Conservation (phyloP, 2,888 invertebrate genomes). For the Caenorhabditis sp. region DNA sequence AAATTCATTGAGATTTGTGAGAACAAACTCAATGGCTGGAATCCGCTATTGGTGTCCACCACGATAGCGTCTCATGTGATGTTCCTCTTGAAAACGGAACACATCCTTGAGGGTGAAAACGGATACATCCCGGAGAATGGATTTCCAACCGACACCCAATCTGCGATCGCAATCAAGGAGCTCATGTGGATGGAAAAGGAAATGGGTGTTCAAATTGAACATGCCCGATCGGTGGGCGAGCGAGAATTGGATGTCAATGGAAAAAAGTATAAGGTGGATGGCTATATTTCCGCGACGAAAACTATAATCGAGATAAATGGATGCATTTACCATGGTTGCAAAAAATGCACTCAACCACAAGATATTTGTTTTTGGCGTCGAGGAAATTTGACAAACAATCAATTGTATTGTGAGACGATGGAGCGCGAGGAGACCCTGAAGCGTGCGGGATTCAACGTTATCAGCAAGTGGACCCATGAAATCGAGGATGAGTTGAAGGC, state of each 20-base stretch:
- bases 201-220: background rate
- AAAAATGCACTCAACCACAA: background rate
- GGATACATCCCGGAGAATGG: conserved; percentile 12
- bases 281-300: background rate
- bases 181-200: background rate
- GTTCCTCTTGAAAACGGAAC: conserved; percentile 3
- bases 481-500: background rate
- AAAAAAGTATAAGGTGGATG: background rate
- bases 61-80: background rate
- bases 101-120: background rate
- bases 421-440: background rate
- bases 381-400: background rate
- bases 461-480: background rate
- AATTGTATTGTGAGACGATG: background rate
- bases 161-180: conserved; percentile 1
- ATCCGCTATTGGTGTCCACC: background rate
- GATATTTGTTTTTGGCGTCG: too few relatives aligned
- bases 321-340: background rate
- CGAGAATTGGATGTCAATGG: background rate
- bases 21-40: too few relatives aligned
- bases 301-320: background rate
- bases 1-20: background rate
- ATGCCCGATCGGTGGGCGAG: background rate
- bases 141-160: background rate
- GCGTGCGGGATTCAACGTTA: background rate